Evolutionary conservation across 2,113 vertebrate species (phyloP).

Genomic region (Tinamus guttatus): DNA sequence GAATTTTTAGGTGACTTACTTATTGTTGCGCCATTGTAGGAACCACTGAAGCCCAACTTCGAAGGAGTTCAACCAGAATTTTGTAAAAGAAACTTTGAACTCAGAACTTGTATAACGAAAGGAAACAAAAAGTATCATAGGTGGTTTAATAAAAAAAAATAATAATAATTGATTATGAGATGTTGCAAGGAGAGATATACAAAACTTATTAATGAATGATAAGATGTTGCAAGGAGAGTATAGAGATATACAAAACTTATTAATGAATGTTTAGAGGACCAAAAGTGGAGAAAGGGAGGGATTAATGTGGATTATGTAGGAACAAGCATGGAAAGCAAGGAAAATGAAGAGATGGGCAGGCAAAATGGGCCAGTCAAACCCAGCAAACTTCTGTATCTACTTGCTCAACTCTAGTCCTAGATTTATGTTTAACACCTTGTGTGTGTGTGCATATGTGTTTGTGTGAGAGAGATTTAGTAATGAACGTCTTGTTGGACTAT

Average conservation of each 20-base stretch:
- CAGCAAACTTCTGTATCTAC: background rate
- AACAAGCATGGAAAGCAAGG: accelerated
- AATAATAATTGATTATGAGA: no score
- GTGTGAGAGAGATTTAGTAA: background rate
- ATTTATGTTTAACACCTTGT: background rate
- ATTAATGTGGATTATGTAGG: background rate
- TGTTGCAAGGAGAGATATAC: background rate
- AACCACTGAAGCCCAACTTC: background rate
- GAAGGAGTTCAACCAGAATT: background rate
- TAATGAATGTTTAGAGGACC: background rate
- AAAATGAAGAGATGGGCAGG: background rate
- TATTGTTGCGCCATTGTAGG: background rate
- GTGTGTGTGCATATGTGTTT: background rate
- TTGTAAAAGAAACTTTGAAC: background rate
- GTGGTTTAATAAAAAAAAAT: background rate
- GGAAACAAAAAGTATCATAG: accelerated
- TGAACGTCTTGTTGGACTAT: background rate
- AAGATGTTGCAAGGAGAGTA: background rate
- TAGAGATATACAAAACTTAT: background rate
- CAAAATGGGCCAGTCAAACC: background rate
- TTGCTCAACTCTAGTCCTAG: background rate
- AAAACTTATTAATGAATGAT: background rate
- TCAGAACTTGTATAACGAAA: background rate
- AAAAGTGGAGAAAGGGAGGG: background rate
- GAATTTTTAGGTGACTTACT: background rate